phyloP scores from a whole-genome alignment of 2,888 invertebrate species.

The Pristionchus mayeri region DNA sequence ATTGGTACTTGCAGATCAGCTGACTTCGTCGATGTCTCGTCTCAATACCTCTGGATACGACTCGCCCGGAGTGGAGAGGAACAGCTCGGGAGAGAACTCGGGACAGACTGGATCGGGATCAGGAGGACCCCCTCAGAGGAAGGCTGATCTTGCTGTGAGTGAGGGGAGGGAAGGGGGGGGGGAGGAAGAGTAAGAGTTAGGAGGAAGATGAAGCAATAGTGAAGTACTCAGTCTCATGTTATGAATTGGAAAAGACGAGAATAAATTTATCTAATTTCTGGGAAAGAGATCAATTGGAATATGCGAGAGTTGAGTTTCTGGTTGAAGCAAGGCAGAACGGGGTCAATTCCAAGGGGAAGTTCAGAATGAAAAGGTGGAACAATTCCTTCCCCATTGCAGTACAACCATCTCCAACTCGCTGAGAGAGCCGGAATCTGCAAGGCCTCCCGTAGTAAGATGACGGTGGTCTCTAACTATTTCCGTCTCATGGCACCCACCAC shows the following conservation, averaged over 20 bases:
- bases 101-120: not conserved
- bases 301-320: too few species aligned
- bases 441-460: not conserved
- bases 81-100: not conserved
- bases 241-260: too few species aligned
- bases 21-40: too few species aligned
- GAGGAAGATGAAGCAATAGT: too few species aligned
- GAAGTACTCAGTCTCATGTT: too few species aligned
- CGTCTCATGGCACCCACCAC: not conserved
- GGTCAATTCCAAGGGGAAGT: not conserved
- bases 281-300: too few species aligned
- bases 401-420: constrained; percentile 4
- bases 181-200: too few species aligned
- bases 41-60: not conserved
- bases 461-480: constrained; percentile 52
- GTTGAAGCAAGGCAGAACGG: too few species aligned
- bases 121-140: constrained; percentile 20
- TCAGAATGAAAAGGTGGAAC: not conserved
- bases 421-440: not conserved
- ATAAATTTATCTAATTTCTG: too few species aligned
- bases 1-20: too few species aligned
- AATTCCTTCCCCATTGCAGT: not conserved
- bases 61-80: not conserved
- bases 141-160: not conserved
- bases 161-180: too few species aligned